Evolutionary conservation across 2,113 vertebrate genomes (phyloP).

Genomic region (Glaucomys volans): DNA sequence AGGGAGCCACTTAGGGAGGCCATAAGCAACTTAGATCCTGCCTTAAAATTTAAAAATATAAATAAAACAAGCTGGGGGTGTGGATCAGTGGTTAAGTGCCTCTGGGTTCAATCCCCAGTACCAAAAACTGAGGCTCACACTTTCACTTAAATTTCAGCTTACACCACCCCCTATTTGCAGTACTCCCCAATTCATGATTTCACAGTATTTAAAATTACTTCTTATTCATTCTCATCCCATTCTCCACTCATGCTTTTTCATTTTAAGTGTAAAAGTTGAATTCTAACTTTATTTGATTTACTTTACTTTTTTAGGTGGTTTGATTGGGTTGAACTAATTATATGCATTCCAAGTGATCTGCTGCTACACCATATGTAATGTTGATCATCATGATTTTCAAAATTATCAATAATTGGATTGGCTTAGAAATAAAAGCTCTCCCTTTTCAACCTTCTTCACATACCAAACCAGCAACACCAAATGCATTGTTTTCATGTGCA

Average conservation of each 20-base stretch:
- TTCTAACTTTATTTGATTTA: neutral
- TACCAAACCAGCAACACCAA: neutral
- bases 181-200: neutral
- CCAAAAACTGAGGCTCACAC: neutral
- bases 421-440: neutral
- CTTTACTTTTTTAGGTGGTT: neutral
- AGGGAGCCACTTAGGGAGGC: too few species aligned
- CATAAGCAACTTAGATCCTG: too few species aligned
- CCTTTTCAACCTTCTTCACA: neutral
- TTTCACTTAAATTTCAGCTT: neutral
- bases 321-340: neutral
- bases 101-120: too few species aligned
- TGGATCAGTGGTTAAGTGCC: too few species aligned
- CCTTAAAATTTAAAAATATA: too few species aligned
- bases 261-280: neutral
- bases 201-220: neutral
- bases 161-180: neutral
- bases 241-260: neutral
- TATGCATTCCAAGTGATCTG: neutral
- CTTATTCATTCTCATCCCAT: neutral
- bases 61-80: too few species aligned
- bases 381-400: neutral
- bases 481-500: neutral
- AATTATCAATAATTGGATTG: neutral
- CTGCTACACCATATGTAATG: neutral